Percentiles rank a stretch among this genome's conserved stretches.
phyloP scores from a whole-genome alignment of 2,888 invertebrate genomes.

The Nomada lathburiana region DNA sequence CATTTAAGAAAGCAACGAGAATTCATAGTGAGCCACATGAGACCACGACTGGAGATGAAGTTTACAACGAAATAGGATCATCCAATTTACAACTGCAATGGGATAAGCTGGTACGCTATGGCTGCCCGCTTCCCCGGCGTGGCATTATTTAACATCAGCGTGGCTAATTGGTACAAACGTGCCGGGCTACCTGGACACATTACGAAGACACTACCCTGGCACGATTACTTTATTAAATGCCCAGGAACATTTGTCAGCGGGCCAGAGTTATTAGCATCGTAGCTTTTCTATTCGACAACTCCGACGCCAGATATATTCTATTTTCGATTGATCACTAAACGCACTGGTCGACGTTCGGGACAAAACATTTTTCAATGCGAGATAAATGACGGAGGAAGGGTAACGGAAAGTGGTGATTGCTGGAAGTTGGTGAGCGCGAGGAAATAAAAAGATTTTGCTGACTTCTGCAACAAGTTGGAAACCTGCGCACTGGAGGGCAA shows the following conservation, averaged over 20 bases:
- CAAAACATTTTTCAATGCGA: no score
- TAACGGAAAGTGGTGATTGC: no score
- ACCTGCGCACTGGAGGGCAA: constrained; percentile 25
- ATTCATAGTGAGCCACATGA: constrained; percentile 14
- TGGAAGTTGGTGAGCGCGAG: constrained; percentile 7
- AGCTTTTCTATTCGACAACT: constrained; percentile 10
- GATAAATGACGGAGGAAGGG: constrained; percentile 10
- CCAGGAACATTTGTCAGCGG: constrained; percentile 49
- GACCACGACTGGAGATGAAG: constrained; percentile 21
- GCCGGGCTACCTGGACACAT: constrained; percentile 42
- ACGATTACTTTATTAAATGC: constrained; percentile 61
- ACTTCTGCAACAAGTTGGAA: constrained; percentile 49
- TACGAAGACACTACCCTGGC: constrained; percentile 44
- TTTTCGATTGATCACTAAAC: no score
- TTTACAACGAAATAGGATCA: constrained; percentile 53
- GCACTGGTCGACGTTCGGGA: no score
- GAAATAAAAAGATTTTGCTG: constrained; percentile 18
- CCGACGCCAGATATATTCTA: neutral
- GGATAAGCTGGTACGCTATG: constrained; percentile 8
- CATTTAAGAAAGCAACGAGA: constrained; percentile 8
- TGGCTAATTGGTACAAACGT: constrained; percentile 66
- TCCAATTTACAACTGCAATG: constrained; percentile 52
- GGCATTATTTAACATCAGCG: constrained; percentile 67
- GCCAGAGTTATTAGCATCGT: constrained; percentile 43
- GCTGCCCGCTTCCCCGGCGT: constrained; percentile 33